phyloP scores from a whole-genome alignment of 2,888 invertebrate species.

The Eudemis profundana region DNA sequence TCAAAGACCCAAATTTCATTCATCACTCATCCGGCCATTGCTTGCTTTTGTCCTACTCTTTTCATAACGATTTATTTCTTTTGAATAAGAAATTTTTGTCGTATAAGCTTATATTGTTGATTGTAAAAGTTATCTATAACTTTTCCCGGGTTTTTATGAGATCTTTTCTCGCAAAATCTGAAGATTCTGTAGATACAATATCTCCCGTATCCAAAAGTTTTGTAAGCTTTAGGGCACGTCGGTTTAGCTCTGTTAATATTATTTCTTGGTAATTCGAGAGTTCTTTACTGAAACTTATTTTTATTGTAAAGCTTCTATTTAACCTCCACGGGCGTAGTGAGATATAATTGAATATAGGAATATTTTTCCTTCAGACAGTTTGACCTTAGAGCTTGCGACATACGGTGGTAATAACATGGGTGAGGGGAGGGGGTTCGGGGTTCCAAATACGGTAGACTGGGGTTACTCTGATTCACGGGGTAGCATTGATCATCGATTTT shows the following conservation, averaged over 20 bases:
- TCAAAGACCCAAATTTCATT: background rate
- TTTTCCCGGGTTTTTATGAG: too few species aligned
- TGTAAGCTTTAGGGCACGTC: background rate
- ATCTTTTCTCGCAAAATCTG: background rate
- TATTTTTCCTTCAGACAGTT: background rate
- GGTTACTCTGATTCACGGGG: too few species aligned
- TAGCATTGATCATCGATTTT: too few species aligned
- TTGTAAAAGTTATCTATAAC: background rate
- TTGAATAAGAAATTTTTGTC: too few species aligned
- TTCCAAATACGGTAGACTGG: background rate
- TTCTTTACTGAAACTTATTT: background rate
- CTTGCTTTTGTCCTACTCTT: background rate
- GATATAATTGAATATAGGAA: conserved; percentile 4
- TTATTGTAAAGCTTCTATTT: conserved; percentile 14
- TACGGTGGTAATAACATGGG: background rate
- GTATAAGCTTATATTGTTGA: background rate
- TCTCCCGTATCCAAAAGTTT: background rate
- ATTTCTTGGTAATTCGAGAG: background rate
- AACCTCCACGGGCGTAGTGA: background rate
- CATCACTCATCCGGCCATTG: background rate
- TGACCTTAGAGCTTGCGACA: background rate
- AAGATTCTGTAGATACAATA: background rate
- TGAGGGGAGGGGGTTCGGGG: background rate
- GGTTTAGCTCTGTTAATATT: background rate
- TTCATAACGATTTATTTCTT: background rate